A percentile compares a stretch with the other conserved stretches of the same genome.
These are phyloP conservation scores for Drosophila guanche DNA, from an alignment of 1,140 invertebrate genomes.

Conservation along the genomic window DNA sequence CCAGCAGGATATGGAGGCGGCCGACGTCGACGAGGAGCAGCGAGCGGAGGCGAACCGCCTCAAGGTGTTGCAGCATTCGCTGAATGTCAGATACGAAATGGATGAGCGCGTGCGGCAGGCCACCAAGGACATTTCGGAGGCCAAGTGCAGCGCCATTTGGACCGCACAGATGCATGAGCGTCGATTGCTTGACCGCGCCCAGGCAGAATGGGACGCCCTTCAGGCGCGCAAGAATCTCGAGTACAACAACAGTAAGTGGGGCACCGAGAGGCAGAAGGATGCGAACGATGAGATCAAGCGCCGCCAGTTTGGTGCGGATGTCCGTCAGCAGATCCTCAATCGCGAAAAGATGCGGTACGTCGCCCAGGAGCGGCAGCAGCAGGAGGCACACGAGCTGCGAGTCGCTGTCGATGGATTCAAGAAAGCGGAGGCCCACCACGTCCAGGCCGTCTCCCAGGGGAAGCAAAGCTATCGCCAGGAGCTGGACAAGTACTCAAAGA, in stretches of 20 bases:
- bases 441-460: not conserved
- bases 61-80: slow-evolving; percentile 28
- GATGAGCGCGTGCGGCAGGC: slow-evolving; percentile 56
- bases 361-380: slow-evolving; percentile 55
- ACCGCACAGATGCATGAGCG: slow-evolving; percentile 58
- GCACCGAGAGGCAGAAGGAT: slow-evolving; percentile 46
- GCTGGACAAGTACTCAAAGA: slow-evolving; percentile 44
- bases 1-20: slow-evolving; percentile 44
- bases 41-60: slow-evolving; percentile 50
- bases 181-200: slow-evolving; percentile 30
- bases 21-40: slow-evolving; percentile 42
- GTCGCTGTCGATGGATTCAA: slow-evolving; percentile 50
- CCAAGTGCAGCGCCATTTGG: slow-evolving; percentile 74
- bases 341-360: slow-evolving; percentile 47
- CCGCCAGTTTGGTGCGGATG: slow-evolving; percentile 44
- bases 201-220: slow-evolving; percentile 31
- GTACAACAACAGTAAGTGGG: slow-evolving; percentile 65
- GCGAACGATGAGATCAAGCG: slow-evolving; percentile 37
- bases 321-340: slow-evolving; percentile 66
- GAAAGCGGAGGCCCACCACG: slow-evolving; percentile 42
- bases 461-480: slow-evolving; percentile 59
- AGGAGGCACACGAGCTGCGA: slow-evolving; percentile 46
- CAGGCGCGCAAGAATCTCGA: slow-evolving; percentile 49
- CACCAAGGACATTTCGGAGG: slow-evolving; percentile 51
- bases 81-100: slow-evolving; percentile 49